These are phyloP conservation scores for Umimayanthus kanabou DNA, from an alignment of 92 coral and sea anemone genomes.

Conservation along the genomic window DNA sequence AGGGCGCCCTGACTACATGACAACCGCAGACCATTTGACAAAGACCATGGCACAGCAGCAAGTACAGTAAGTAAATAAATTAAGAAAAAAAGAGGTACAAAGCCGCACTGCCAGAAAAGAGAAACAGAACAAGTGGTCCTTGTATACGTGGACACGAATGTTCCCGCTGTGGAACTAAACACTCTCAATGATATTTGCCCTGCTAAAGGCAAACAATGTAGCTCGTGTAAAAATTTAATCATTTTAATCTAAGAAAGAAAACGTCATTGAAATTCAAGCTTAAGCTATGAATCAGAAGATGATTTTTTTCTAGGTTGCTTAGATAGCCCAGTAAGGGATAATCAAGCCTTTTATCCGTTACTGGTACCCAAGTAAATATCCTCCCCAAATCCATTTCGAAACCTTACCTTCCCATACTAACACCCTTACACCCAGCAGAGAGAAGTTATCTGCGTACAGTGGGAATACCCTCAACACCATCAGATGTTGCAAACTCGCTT, in stretches of 20 bases:
- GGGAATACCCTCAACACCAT: background rate
- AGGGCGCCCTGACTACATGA: too few species aligned
- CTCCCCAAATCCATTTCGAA: slow-evolving; percentile 16
- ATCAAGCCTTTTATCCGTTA: slow-evolving; percentile 14
- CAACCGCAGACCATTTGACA: too few species aligned
- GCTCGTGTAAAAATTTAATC: background rate
- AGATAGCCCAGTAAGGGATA: background rate
- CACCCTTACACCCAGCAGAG: background rate
- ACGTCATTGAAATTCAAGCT: background rate
- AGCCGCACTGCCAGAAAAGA: slow-evolving; percentile 5
- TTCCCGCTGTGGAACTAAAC: slow-evolving; percentile 10
- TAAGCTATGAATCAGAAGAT: too few species aligned
- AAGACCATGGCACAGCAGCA: slow-evolving; percentile 1
- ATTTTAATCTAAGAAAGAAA: slow-evolving; percentile 10
- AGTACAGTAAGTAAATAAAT: background rate
- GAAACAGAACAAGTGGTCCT: background rate
- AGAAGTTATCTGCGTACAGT: background rate
- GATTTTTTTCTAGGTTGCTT: too few species aligned
- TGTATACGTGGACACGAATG: background rate
- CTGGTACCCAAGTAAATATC: slow-evolving; percentile 29
- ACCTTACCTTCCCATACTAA: background rate
- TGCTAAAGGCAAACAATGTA: background rate
- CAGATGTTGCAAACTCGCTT: background rate
- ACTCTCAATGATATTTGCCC: background rate
- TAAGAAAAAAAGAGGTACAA: background rate